Evolutionary conservation across 2,888 invertebrate species (phyloP), one percentile per base, ranked within the genome.

Genomic region (Platypus cylindrus): DNA sequence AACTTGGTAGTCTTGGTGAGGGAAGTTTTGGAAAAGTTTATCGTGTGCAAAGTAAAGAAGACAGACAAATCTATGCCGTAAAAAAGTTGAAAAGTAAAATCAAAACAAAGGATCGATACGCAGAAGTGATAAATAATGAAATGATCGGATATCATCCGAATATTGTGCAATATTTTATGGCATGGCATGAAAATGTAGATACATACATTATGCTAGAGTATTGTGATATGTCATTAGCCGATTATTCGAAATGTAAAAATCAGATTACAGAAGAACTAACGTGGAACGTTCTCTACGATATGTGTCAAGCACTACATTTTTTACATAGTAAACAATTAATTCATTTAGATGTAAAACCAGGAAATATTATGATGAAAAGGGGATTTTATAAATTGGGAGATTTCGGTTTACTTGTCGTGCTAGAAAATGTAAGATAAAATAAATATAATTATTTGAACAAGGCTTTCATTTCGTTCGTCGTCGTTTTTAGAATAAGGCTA

Each of bases 11-110:
- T 48, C 65, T 83, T 23, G 83, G 83, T 2, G 73, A 73, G 53
- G 83, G 83, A 2, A 79, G 78, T 3, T 83, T 81, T 63, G 82
- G 81, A 5, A 74, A 76, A 58, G 81, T 81, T 0, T 80, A 71
- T 50, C 71, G 73, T 53, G 81, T 74, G 1, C 63, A 64, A 36
- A 73, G 70, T 41, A 70, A 66, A 42, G 74, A 77, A 46, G 78
- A 81, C 60, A 70, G 71, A 1, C 59, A 65, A 25, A 56, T 66
- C 28, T 84, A 81, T 61, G 84, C 83, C 1, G 67, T 83, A 1
- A 84, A 84, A 56, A 68, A 73, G 47, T 66, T 73, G 44, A 71
- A 75, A 43, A 55, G 67, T 29, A 74, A 71, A 49, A 61, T 70
- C 9, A 71, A 72, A 38, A 66, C 69, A 46, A 61, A 63, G 16